phyloP scores from a whole-genome alignment of 2,113 vertebrate genomes.

The Grantiella picta region DNA sequence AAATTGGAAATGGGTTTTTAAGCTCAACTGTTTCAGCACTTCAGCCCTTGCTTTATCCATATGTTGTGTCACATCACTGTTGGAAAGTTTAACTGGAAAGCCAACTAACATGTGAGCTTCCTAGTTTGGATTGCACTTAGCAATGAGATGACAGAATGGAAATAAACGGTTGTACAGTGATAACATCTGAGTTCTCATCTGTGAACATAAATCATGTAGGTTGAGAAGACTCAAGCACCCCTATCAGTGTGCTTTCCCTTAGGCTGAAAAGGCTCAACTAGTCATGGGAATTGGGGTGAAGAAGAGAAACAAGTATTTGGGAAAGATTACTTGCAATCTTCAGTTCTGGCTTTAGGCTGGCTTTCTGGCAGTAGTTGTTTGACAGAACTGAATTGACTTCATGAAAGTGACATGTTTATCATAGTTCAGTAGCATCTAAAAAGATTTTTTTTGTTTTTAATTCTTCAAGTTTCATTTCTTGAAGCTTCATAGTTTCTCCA shows the following conservation, averaged over 20 bases:
- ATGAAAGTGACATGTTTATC: not conserved
- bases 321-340: not conserved
- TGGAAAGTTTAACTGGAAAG: not conserved
- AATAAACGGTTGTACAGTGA: accelerated
- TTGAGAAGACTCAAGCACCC: not conserved
- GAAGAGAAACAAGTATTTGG: not conserved
- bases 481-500: not conserved
- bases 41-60: not conserved
- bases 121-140: not conserved
- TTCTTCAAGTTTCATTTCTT: not conserved
- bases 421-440: not conserved
- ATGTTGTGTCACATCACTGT: not conserved
- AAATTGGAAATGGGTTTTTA: not conserved
- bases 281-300: not conserved
- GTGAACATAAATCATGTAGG: not conserved
- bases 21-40: not conserved
- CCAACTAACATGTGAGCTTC: not conserved
- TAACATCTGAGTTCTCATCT: not conserved
- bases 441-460: not conserved
- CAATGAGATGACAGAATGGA: not conserved
- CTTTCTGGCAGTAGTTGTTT: not conserved
- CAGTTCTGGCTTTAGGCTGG: not conserved
- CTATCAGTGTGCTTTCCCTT: not conserved
- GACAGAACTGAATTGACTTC: not conserved
- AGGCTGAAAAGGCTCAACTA: not conserved